Evolutionary conservation across 2,797 vertebrate genomes (phyloP).

Genomic region (Melanotaenia maccullochi): DNA sequence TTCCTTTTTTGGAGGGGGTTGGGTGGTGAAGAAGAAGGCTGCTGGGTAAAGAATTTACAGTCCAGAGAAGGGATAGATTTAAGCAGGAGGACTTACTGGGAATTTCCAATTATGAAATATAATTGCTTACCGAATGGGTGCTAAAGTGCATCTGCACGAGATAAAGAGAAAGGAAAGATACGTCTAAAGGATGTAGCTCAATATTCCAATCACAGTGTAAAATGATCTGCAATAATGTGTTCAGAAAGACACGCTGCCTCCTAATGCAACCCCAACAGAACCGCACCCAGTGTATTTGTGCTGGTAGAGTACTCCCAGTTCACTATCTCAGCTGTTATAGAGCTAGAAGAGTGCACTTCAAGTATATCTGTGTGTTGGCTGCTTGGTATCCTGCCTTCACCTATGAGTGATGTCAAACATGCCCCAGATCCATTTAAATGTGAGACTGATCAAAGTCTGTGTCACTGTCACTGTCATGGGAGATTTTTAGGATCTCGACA

Average conservation of each 20-base stretch:
- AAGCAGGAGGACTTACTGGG: slow-evolving; percentile 22
- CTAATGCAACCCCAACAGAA: slow-evolving; percentile 58
- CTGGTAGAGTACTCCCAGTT: slow-evolving; percentile 29
- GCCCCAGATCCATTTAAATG: slow-evolving; percentile 73
- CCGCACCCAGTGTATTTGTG: slow-evolving; percentile 66
- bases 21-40: slow-evolving; percentile 26
- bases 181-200: slow-evolving; percentile 8
- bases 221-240: slow-evolving; percentile 56
- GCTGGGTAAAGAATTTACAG: slow-evolving; percentile 53
- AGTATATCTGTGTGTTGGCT: slow-evolving; percentile 1
- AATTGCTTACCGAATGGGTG: background rate
- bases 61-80: slow-evolving; percentile 37
- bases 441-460: slow-evolving; percentile 53
- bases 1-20: background rate
- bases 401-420: slow-evolving; percentile 41
- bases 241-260: slow-evolving; percentile 46
- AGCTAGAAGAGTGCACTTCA: slow-evolving; percentile 31
- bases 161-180: slow-evolving; percentile 8
- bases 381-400: slow-evolving; percentile 33
- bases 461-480: slow-evolving; percentile 36
- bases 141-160: background rate
- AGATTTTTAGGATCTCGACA: slow-evolving; percentile 33
- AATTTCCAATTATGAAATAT: slow-evolving; percentile 29
- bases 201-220: slow-evolving; percentile 47
- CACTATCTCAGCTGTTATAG: slow-evolving; percentile 46